Base-by-base conservation (phyloP, 1,140 invertebrate species). In the Sycobia sp. region DNA sequence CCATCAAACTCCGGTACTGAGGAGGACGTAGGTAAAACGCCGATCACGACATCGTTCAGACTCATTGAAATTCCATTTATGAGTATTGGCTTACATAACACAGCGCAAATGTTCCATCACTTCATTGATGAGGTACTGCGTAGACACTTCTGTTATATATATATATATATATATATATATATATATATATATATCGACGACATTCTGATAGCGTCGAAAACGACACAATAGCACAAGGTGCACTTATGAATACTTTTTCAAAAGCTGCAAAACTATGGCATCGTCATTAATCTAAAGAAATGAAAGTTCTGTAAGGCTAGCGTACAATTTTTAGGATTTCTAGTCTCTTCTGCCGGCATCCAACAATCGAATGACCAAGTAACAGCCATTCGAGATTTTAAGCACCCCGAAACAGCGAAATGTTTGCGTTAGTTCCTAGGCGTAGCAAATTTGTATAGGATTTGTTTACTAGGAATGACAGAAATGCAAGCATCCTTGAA, bases 141-240 rank as follows among this genome's bases (percentile, higher is more conserved):
- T 22, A 71, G 43, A n/a, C 66, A 73, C 57, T 75, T 73, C 43
- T 36, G 7, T 36, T 47, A 44, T 41, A 66, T 73, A 0, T 85
- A n/a, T n/a, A n/a, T n/a, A n/a, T n/a, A n/a, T n/a, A n/a, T n/a
- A n/a, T n/a, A n/a, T n/a, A n/a, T n/a, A n/a, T n/a, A n/a, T n/a
- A n/a, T n/a, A n/a, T n/a, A n/a, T n/a, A n/a, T n/a, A n/a, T n/a
- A 82, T 64, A 56, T 86, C 0, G 82, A 85, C 69, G 84, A 85
- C 25, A 41, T 50, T 14, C 49, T 84, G 0, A 58, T 82, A 1
- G 78, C 71, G 51, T 75, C 71, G 0, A 47, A 25, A 66, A 70
- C 41, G 23, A 50, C 61, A 39, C 49, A 69, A 49, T 59, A 77
- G 50, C 74, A 77, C 39, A 23, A 0, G 27, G 27, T 38, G 20